Conservation (phyloP, 2,113 vertebrate genomes). For the Progne subis region DNA sequence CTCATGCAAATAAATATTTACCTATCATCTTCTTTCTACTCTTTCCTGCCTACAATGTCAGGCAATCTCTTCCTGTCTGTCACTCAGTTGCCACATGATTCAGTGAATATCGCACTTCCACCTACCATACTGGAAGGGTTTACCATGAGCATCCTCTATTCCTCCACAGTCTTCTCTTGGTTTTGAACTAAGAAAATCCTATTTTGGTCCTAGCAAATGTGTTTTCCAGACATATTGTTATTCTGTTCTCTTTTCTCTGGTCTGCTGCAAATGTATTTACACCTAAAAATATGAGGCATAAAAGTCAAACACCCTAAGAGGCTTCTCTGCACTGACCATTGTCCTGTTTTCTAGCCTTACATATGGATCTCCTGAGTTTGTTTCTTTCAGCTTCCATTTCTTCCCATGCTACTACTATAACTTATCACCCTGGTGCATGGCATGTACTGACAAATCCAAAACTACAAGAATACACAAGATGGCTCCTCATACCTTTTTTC, state of each 20-base stretch:
- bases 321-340: not conserved
- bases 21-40: not conserved
- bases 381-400: not conserved
- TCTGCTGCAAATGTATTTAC: not conserved
- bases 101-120: not conserved
- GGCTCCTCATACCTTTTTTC: not conserved
- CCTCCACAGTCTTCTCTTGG: not conserved
- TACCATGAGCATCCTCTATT: not conserved
- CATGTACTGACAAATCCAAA: not conserved
- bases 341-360: not conserved
- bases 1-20: not conserved
- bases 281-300: not conserved
- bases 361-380: not conserved
- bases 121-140: not conserved
- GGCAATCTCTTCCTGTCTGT: not conserved
- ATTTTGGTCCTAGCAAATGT: not conserved
- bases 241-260: not conserved
- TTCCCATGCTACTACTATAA: not conserved
- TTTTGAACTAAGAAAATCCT: not conserved
- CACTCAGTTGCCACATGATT: not conserved
- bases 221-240: not conserved
- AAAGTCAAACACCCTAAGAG: not conserved
- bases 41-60: not conserved
- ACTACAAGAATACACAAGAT: not conserved
- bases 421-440: rapidly evolving